phyloP scores from a whole-genome alignment of 2,888 invertebrate genomes.

The Drosophila vallismaia region DNA sequence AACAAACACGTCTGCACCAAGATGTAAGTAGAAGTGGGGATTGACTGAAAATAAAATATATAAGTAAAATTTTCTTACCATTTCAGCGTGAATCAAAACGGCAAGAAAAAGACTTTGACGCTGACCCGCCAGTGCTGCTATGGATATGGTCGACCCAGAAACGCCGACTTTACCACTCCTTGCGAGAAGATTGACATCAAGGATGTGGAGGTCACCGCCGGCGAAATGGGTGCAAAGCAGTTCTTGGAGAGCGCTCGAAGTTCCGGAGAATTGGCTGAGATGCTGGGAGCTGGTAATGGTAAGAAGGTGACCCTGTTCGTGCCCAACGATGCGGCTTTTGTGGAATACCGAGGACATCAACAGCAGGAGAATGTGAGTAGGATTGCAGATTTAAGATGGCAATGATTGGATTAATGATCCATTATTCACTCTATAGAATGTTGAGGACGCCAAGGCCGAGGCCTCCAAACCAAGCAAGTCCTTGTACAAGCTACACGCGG shows the following conservation, averaged over 20 bases:
- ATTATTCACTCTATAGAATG: slow-evolving; percentile 82
- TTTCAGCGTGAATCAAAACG: slow-evolving; percentile 85
- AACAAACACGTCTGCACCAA: slow-evolving; percentile 83
- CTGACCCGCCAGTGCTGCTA: slow-evolving; percentile 89
- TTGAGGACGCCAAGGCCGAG: slow-evolving; percentile 83
- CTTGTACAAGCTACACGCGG: slow-evolving; percentile 86
- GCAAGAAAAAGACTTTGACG: slow-evolving; percentile 86
- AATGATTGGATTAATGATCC: too few species aligned
- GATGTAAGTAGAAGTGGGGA: slow-evolving; percentile 78
- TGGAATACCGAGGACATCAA: slow-evolving; percentile 85
- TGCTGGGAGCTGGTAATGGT: slow-evolving; percentile 80
- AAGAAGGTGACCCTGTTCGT: slow-evolving; percentile 87
- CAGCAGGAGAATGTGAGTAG: slow-evolving; percentile 85
- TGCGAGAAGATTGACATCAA: slow-evolving; percentile 86
- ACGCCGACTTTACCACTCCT: slow-evolving; percentile 83
- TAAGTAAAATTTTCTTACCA: slow-evolving; percentile 2
- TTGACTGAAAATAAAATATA: slow-evolving; percentile 11
- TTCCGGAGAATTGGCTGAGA: slow-evolving; percentile 84
- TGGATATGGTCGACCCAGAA: slow-evolving; percentile 85
- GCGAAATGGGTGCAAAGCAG: slow-evolving; percentile 86
- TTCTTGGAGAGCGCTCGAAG: slow-evolving; percentile 86
- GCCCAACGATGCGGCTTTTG: slow-evolving; percentile 87
- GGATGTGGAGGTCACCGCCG: slow-evolving; percentile 85
- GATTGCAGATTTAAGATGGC: background rate
- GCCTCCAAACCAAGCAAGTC: slow-evolving; percentile 82